Evolutionary conservation across 2,888 invertebrate genomes (phyloP).

Genomic region (Oscheius onirici): DNA sequence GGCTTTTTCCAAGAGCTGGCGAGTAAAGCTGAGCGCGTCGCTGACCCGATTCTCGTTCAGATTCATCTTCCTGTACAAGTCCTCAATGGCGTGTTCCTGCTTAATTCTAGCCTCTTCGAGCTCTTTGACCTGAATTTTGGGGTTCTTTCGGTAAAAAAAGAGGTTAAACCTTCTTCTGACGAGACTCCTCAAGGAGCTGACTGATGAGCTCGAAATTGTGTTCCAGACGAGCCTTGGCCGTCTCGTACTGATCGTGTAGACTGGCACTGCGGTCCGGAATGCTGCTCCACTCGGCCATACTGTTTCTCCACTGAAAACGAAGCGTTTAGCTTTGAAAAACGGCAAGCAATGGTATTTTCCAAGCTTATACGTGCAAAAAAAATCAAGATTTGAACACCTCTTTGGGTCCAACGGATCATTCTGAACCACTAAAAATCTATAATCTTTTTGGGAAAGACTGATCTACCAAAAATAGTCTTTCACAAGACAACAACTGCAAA

Average conservation of each 20-base stretch:
- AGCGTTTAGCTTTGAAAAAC: too few species aligned
- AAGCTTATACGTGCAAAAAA: too few species aligned
- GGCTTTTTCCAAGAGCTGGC: conserved; percentile 56
- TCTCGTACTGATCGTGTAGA: conserved; percentile 55
- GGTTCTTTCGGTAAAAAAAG: not conserved
- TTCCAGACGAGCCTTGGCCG: conserved; percentile 49
- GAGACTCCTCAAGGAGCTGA: conserved; percentile 34
- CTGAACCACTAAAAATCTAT: too few species aligned
- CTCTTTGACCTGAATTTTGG: conserved; percentile 34
- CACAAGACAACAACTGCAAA: too few species aligned
- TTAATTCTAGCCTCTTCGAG: conserved; percentile 57
- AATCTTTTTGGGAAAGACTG: too few species aligned
- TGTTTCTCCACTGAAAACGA: conserved; percentile 41
- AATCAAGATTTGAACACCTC: too few species aligned
- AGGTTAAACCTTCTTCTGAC: conserved; percentile 30
- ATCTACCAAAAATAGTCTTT: too few species aligned
- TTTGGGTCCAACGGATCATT: too few species aligned
- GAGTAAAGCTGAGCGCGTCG: conserved; percentile 63
- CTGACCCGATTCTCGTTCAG: conserved; percentile 54
- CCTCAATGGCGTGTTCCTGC: conserved; percentile 58
- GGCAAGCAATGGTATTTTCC: too few species aligned
- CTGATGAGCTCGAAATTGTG: conserved; percentile 39
- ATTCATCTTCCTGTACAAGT: conserved; percentile 61
- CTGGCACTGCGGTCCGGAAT: conserved; percentile 55
- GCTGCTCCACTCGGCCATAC: conserved; percentile 48